phyloP scores from a whole-genome alignment of 2,113 vertebrate genomes.

The Leucoraja erinaceus region DNA sequence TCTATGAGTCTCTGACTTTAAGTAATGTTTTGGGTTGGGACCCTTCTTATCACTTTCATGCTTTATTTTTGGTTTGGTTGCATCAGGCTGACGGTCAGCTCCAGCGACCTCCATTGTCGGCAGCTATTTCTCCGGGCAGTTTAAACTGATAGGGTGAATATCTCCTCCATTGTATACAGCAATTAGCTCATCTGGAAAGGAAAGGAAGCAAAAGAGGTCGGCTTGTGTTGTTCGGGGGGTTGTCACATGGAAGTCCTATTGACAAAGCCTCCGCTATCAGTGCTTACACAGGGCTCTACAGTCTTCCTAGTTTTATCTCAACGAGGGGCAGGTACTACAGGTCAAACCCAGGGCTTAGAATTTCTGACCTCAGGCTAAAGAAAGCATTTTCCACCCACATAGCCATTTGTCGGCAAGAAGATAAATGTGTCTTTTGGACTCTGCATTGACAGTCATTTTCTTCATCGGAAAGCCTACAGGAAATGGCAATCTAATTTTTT shows the following conservation, averaged over 20 bases:
- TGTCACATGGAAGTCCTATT: not conserved
- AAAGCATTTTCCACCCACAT: conserved; percentile 8
- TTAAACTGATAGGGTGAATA: not conserved
- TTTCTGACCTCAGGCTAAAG: conserved; percentile 13
- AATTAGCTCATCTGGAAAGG: not conserved
- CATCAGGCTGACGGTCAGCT: too few species aligned
- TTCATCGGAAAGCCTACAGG: not conserved
- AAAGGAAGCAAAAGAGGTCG: conserved; percentile 11
- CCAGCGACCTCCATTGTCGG: not conserved
- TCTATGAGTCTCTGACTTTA: too few species aligned
- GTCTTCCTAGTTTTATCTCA: conserved; percentile 6
- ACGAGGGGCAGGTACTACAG: conserved; percentile 16
- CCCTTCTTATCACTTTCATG: too few species aligned
- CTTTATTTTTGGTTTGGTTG: too few species aligned
- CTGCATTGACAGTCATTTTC: not conserved
- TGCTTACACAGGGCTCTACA: conserved; percentile 27
- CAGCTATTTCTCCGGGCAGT: not conserved
- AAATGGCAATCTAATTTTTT: not conserved
- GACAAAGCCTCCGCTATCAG: conserved; percentile 25
- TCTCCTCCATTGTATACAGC: not conserved
- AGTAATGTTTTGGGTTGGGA: too few species aligned
- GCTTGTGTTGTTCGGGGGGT: conserved; percentile 7
- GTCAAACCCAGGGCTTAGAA: not conserved
- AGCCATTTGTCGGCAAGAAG: not conserved
- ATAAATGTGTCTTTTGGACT: not conserved